These are phyloP conservation scores for Lydus trimaculatus DNA, from an alignment of 2,888 invertebrate genomes.

Conservation along the genomic window DNA sequence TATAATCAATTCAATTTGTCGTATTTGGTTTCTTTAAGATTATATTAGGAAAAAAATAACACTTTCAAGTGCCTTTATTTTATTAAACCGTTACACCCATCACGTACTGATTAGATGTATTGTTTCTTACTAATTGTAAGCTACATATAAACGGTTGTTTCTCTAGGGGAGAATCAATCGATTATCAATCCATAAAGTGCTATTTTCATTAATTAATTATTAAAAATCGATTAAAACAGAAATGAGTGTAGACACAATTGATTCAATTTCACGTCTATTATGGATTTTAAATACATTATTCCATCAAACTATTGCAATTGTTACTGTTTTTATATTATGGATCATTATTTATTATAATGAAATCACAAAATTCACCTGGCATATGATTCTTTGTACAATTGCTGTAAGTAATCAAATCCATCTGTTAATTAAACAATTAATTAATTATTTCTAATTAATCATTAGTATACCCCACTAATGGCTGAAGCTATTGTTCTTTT, in stretches of 20 bases:
- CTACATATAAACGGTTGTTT: background rate
- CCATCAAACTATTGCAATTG: conserved; percentile 44
- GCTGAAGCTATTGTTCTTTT: conserved; percentile 48
- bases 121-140: background rate
- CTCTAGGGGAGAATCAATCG: background rate
- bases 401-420: conserved; percentile 46
- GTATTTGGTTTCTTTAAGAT: no score
- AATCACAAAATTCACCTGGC: conserved; percentile 40
- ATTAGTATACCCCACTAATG: conserved; percentile 51
- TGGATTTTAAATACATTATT: conserved; percentile 44
- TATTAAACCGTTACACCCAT: background rate
- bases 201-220: background rate
- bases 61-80: no score
- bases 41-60: no score
- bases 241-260: background rate
- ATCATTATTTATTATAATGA: conserved; percentile 40
- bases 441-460: conserved; percentile 25
- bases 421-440: background rate
- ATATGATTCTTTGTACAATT: conserved; percentile 43
- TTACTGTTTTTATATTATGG: conserved; percentile 46
- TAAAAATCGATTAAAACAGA: background rate
- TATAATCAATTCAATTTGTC: no score
- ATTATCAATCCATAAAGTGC: background rate
- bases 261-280: conserved; percentile 16
- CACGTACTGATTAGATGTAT: background rate